Conservation (phyloP, 2,797 vertebrate genomes). For the Pelodytes ibericus region DNA sequence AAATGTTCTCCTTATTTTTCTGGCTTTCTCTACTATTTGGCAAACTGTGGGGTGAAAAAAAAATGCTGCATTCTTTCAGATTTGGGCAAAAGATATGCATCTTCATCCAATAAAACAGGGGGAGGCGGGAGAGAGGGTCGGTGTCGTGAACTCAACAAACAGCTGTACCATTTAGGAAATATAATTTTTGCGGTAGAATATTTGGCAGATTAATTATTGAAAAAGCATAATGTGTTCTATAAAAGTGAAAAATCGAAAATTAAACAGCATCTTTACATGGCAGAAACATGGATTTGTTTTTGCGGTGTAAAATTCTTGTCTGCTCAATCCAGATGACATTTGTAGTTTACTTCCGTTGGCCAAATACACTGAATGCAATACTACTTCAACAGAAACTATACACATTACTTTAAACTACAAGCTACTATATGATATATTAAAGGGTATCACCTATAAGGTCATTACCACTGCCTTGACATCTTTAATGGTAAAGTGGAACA, state of each 20-base stretch:
- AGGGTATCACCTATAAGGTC: too few relatives aligned
- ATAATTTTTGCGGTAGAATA: constrained; percentile 18
- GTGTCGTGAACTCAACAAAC: neutral
- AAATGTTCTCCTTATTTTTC: too few relatives aligned
- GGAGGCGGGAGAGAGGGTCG: neutral
- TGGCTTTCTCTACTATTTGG: neutral
- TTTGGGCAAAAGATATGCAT: constrained; percentile 1
- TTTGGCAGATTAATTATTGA: constrained; percentile 29
- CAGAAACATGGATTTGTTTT: neutral
- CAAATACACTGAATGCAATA: neutral
- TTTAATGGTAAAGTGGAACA: too few relatives aligned
- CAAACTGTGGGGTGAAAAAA: neutral
- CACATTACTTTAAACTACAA: neutral
- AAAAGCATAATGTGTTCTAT: constrained; percentile 13
- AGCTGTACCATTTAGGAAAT: constrained; percentile 29
- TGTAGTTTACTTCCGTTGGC: neutral
- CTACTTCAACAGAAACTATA: neutral
- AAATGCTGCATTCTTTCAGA: neutral
- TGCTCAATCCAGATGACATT: neutral
- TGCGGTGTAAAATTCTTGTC: neutral
- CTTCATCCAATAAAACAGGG: neutral
- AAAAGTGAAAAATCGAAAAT: neutral
- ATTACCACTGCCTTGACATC: too few relatives aligned
- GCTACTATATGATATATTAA: too few relatives aligned
- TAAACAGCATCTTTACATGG: neutral